Percentiles rank a stretch among this genome's conserved stretches.
phyloP scores from a whole-genome alignment of 1,140 invertebrate genomes.

The Nephila pilipes region DNA sequence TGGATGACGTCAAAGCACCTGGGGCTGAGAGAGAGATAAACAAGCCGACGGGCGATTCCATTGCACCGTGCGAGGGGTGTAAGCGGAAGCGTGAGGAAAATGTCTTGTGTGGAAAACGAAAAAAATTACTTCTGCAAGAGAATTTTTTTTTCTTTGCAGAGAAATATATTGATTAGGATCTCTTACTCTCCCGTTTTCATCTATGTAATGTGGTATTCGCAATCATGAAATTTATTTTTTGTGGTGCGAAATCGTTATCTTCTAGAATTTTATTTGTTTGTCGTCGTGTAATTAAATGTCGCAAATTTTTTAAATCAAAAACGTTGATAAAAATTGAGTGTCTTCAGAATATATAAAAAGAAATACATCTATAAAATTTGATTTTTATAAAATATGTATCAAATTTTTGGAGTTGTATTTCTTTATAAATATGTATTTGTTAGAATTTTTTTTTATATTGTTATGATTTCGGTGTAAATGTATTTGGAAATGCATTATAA shows the following conservation, averaged over 20 bases:
- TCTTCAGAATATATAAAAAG: too few species aligned
- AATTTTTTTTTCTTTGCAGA: background rate
- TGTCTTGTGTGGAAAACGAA: background rate
- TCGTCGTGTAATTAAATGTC: too few species aligned
- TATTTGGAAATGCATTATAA: too few species aligned
- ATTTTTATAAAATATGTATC: too few species aligned
- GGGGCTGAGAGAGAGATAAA: constrained; percentile 71
- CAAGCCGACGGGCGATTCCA: constrained; percentile 65
- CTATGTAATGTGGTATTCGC: background rate
- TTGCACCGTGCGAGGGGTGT: constrained; percentile 14
- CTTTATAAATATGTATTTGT: too few species aligned
- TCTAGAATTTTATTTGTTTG: too few species aligned
- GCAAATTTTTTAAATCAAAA: too few species aligned
- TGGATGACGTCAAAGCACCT: constrained; percentile 72
- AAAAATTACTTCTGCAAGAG: background rate
- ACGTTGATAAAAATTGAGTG: too few species aligned
- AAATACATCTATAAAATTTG: too few species aligned
- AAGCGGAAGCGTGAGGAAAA: background rate
- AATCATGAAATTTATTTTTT: background rate
- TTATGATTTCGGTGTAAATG: too few species aligned
- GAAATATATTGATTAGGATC: background rate
- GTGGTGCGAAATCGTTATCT: background rate
- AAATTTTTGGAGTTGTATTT: too few species aligned
- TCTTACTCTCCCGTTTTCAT: background rate
- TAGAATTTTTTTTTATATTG: too few species aligned